These are phyloP conservation scores for Urocolius indicus DNA, from an alignment of 2,113 vertebrate species.

Conservation along the genomic window DNA sequence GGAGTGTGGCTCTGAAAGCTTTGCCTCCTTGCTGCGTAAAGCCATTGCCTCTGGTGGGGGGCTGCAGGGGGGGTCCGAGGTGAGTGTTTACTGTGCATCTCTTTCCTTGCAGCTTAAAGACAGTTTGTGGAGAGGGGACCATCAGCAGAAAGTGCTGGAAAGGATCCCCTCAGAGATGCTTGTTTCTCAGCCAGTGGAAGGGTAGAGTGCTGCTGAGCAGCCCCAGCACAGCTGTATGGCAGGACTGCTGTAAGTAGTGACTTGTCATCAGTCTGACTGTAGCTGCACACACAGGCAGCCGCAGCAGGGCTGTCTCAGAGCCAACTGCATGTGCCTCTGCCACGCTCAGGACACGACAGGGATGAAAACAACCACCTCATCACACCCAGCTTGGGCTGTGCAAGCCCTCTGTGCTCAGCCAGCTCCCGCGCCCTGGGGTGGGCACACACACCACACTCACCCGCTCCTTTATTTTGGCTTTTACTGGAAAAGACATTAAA, in stretches of 20 bases:
- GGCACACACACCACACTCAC: background rate
- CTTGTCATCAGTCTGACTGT: background rate
- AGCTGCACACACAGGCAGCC: rapidly evolving
- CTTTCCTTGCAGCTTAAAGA: background rate
- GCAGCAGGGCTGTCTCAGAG: background rate
- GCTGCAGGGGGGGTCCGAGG: background rate
- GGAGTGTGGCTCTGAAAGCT: background rate
- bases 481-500: constrained; percentile 73
- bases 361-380: background rate
- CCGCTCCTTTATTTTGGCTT: constrained; percentile 47
- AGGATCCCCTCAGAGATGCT: background rate
- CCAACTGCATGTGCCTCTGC: background rate
- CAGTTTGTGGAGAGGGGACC: background rate
- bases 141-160: background rate
- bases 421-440: background rate
- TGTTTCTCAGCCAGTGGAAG: background rate
- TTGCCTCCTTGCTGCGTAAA: background rate
- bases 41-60: background rate
- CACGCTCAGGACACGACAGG: background rate
- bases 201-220: background rate
- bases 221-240: background rate
- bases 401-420: rapidly evolving
- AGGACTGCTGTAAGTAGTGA: background rate
- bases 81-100: background rate
- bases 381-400: background rate